Conservation (phyloP, 2,888 invertebrate genomes). For the Hydropsyche betteni region DNA sequence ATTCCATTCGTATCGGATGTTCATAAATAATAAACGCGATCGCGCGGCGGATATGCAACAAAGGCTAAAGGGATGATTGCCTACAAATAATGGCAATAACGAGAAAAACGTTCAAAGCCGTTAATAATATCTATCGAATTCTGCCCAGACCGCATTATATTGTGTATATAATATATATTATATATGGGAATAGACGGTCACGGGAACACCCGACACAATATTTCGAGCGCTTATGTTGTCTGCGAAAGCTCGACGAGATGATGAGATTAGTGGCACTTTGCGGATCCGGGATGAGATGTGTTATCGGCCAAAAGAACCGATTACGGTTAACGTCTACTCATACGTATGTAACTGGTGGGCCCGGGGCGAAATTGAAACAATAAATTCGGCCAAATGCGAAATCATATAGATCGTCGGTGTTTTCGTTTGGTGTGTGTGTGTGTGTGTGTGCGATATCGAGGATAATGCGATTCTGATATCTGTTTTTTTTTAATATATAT, state of each 20-base stretch:
- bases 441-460: too few species aligned
- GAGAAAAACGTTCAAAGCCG: slow-evolving; percentile 4
- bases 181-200: neutral
- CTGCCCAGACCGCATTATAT: too few species aligned
- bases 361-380: too few species aligned
- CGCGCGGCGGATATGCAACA: slow-evolving; percentile 9
- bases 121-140: slow-evolving; percentile 17
- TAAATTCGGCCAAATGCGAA: too few species aligned
- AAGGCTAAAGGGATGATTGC: slow-evolving; percentile 15
- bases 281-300: neutral
- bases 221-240: slow-evolving; percentile 18
- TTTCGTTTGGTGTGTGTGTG: too few species aligned
- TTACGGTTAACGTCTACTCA: slow-evolving; percentile 4
- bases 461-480: too few species aligned
- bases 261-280: slow-evolving; percentile 26
- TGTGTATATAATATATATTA: neutral
- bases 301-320: slow-evolving; percentile 18
- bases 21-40: slow-evolving; percentile 16
- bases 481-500: too few species aligned
- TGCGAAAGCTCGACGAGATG: slow-evolving; percentile 15
- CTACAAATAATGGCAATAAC: neutral
- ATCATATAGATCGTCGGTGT: too few species aligned
- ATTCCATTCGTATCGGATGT: neutral
- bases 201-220: slow-evolving; percentile 18
- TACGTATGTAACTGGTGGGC: too few species aligned